Evolutionary conservation across 2,888 invertebrate genomes (phyloP), one percentile per base, ranked within the genome.

Genomic region (Caenorhabditis macrosperma): DNA sequence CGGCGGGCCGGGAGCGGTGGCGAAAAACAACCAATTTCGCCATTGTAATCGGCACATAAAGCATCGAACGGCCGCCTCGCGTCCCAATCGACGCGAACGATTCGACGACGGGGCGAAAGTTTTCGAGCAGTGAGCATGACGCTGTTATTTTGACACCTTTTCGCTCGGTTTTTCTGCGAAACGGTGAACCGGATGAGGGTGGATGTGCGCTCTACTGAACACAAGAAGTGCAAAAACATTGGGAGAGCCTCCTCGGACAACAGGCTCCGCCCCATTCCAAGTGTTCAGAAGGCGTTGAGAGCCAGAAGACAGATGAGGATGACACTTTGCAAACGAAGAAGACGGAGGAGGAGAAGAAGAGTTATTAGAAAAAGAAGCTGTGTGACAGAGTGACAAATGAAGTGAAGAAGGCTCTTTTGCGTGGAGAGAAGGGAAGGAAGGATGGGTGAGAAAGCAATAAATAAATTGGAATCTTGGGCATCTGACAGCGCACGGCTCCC

Each of bases 361-460:
- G n/a, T 61, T 71, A 71, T 71, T 71, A 71, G 55, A 61, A 71
- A 46, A n/a, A 28, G 28, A 17, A 30, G 17, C n/a, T 6, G 17
- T 24, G 52, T 26, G 52, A 30, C 12, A n/a, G 17, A 54, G 41
- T 71, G 71, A 71, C 71, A 71, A 61, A 71, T 63, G 71, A 71
- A 71, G 54, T 71, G 71, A 69, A 66, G 30, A 24, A 2, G 38
- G 17, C n/a, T n/a, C n/a, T n/a, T n/a, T n/a, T n/a, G n/a, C n/a
- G 33, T 33, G 28, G 26, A 46, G 48, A 55, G 48, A 57, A 20
- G 20, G 52, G 30, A 30, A 12, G 17, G 24, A 38, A 52, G 50
- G 66, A 66, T 22, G 72, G 38, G 72, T 57, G 72, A 57, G 72
- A 57, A 57, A 64, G 74, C 64, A 74, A 74, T 74, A 74, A 74